Evolutionary conservation across 2,888 invertebrate species (phyloP), one percentile per base, ranked within the genome.

Genomic region (Endotricha flammealis): DNA sequence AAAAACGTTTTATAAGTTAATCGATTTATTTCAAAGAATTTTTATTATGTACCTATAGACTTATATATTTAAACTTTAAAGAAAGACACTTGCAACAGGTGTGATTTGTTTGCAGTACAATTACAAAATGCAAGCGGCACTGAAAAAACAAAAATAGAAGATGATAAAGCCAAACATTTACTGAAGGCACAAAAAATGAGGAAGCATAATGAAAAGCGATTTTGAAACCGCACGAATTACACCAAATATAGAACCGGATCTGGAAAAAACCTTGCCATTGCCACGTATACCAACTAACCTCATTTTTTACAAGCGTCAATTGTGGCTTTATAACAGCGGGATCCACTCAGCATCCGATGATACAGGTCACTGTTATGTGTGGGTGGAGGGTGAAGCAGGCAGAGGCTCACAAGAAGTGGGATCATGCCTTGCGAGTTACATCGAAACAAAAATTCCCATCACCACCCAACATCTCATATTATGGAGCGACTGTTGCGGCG

Each of bases 61-160:
- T n/a, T n/a, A n/a, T n/a, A n/a, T n/a, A n/a, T n/a, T n/a, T n/a
- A 39, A 17, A 12, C 13, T 10, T 29, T 33, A 20, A 29, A 36
- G 36, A 38, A 29, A 16, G 42, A 42, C 11, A 41, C 36, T 12
- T 42, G 42, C 27, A 39, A 41, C 10, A 36, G 12, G 4, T 27
- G 27, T 12, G 14, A 29, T 9, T 10, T 9, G 6, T 16, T 16
- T 16, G 16, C 4, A 4, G 16, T 6, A 3, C 16, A 6, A 16
- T 4, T 16, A 16, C 4, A 16, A 16, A 16, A 16, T 16, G 16
- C 6, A n/a, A n/a, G n/a, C 6, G 16, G 4, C 16, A 4, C 16
- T 16, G 16, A 16, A 16, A 6, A 16, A 16, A 6, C 4, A 3
- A 16, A 6, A 16, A 6, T 16, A 6, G 4, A 16, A 16, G 6